Evolutionary conservation across 2,797 vertebrate species (phyloP).

Genomic region (Phrynocephalus forsythii): DNA sequence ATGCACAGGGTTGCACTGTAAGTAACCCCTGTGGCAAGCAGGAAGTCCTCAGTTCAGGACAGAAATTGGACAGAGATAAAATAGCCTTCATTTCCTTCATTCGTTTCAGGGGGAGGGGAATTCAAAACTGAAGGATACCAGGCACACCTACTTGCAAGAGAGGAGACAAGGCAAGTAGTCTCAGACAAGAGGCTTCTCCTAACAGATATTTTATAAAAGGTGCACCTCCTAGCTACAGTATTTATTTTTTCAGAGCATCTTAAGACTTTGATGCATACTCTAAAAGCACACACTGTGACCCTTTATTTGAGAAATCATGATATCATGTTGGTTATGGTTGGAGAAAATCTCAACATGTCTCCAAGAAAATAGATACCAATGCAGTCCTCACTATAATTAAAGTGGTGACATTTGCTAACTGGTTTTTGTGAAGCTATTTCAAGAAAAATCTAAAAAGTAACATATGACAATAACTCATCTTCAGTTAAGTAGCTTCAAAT

Average conservation of each 20-base stretch:
- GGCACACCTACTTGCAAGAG: constrained; percentile 7
- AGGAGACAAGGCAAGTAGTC: not conserved
- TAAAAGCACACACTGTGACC: not conserved
- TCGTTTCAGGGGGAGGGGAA: constrained; percentile 37
- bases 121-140: constrained; percentile 44
- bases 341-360: not conserved
- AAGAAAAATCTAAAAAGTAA: not conserved
- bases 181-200: not conserved
- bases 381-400: not conserved
- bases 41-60: constrained; percentile 6
- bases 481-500: not conserved
- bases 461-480: not conserved
- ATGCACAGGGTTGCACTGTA: constrained; percentile 8
- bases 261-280: not conserved
- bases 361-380: not conserved
- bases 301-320: not conserved
- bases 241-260: not conserved
- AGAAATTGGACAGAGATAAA: constrained; percentile 19
- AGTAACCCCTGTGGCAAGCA: not conserved
- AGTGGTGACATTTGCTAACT: not conserved
- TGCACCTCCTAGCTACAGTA: not conserved
- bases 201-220: not conserved
- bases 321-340: constrained; percentile 1
- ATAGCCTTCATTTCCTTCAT: not conserved
- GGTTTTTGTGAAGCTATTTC: not conserved